phyloP scores from a whole-genome alignment of 2,113 vertebrate species.

The Anhinga rufa region DNA sequence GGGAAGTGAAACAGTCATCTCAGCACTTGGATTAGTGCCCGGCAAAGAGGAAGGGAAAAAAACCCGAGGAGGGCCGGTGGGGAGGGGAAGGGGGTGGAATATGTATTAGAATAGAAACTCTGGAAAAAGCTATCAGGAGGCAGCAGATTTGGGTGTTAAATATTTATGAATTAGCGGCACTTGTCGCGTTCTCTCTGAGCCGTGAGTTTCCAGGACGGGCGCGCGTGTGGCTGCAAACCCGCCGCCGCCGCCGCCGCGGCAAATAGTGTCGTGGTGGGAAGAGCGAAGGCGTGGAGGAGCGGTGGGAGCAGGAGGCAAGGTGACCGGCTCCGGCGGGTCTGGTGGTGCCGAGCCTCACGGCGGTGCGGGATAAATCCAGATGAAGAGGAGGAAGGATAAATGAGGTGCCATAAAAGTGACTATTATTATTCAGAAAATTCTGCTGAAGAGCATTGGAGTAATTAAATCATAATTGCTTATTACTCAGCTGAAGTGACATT shows the following conservation, averaged over 20 bases:
- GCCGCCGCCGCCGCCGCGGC: slow-evolving; percentile 61
- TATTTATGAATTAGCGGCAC: slow-evolving; percentile 83
- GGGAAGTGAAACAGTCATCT: slow-evolving; percentile 64
- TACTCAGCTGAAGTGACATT: slow-evolving; percentile 1
- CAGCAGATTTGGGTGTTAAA: slow-evolving; percentile 73
- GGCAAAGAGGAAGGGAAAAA: background rate
- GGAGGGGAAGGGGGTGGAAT: slow-evolving; percentile 37
- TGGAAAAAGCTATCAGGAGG: slow-evolving; percentile 78
- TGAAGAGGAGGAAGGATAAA: background rate
- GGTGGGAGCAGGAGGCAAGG: background rate
- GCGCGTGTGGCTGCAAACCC: slow-evolving; percentile 67
- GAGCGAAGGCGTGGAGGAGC: background rate
- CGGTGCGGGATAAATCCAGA: background rate
- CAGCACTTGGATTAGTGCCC: slow-evolving; percentile 54
- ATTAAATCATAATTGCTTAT: slow-evolving; percentile 2
- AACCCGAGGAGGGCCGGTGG: background rate
- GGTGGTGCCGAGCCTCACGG: accelerated
- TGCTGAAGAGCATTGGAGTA: background rate
- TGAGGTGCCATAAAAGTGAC: background rate
- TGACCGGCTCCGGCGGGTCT: background rate
- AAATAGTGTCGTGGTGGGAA: slow-evolving; percentile 66
- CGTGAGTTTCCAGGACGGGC: slow-evolving; percentile 70
- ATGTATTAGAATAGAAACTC: slow-evolving; percentile 71
- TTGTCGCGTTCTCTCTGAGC: slow-evolving; percentile 59
- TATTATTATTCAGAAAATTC: background rate